These are phyloP conservation scores for Enteromius afrohamiltoni DNA, from an alignment of 2,797 vertebrate species.

Conservation along the genomic window DNA sequence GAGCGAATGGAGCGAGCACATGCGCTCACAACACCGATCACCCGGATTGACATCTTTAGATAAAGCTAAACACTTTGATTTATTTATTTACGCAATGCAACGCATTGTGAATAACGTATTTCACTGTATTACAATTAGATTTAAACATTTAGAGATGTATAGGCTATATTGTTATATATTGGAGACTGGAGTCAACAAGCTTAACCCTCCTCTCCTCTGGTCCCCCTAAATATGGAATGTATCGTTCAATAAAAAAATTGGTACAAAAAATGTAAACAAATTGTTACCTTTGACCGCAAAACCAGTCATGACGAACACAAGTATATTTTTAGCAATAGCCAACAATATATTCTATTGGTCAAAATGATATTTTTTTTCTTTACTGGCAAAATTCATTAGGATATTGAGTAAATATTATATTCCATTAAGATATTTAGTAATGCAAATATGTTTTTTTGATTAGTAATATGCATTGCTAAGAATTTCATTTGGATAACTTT, in stretches of 20 bases:
- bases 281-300: too few relatives aligned
- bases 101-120: not conserved
- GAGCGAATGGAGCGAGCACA: slow-evolving; percentile 48
- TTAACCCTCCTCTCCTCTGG: too few relatives aligned
- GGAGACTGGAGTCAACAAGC: not conserved
- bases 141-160: not conserved
- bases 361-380: too few relatives aligned
- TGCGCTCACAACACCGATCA: slow-evolving; percentile 21
- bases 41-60: not conserved
- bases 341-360: too few relatives aligned
- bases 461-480: too few relatives aligned
- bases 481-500: too few relatives aligned
- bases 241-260: not conserved
- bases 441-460: too few relatives aligned
- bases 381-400: too few relatives aligned
- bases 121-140: not conserved
- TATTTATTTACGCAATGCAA: not conserved
- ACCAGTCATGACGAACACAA: too few relatives aligned
- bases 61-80: not conserved
- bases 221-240: not conserved
- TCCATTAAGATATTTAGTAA: too few relatives aligned
- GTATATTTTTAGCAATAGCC: too few relatives aligned
- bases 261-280: not conserved
- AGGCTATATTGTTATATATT: not conserved
- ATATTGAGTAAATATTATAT: too few relatives aligned